Base-by-base conservation (phyloP, 2,888 invertebrate species). In the Aquatica leii region DNA sequence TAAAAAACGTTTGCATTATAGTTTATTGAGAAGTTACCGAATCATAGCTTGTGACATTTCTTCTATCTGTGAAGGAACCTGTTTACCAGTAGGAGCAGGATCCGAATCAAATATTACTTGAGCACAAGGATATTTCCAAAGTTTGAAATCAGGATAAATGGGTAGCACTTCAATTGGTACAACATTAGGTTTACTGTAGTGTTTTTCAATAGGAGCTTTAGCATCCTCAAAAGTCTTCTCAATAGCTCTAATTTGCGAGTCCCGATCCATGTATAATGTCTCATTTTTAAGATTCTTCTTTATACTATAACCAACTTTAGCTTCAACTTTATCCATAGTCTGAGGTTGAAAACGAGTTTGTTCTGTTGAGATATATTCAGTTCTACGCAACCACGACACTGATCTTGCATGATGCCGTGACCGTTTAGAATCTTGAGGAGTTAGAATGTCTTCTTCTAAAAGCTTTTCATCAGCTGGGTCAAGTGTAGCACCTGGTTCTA, bases 21-120 rank as follows among this genome's bases (percentile, higher is more conserved):
- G 20, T 49, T 17, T 12, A 14, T 1, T 21, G 9, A 15, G n/a
- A 50, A 24, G 49, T 73, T 77, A 92, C 93, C 97, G 88, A 83
- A 98, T 98, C 96, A 98, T 97, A 75, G 98, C 98, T 82, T 98
- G 97, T 21, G 97, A 97, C 97, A 98, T 98, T 80, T 97, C 96
- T 80, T 98, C 97, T 74, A 95, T 88, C 78, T 97, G 95, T 6
- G 92, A 92, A 20, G 94, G 91, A 49, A 93, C 88, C 73, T 93
- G 89, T 76, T 93, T 91, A 62, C 94, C 95, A 41, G 90, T 85
- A 0, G 97, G 97, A 4, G 98, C 96, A 8, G 98, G 98, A 83
- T 99, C 99, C 0, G 97, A 94, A 81, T 99, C 99, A 80, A 99
- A 99, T 77, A 98, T 96, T 69, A 99, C 98, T 82, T 94, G 94